A percentile compares a stretch with the other conserved stretches of the same genome.
phyloP scores from a whole-genome alignment of 2,888 invertebrate species.

The Scelioninae gen. 2 region DNA sequence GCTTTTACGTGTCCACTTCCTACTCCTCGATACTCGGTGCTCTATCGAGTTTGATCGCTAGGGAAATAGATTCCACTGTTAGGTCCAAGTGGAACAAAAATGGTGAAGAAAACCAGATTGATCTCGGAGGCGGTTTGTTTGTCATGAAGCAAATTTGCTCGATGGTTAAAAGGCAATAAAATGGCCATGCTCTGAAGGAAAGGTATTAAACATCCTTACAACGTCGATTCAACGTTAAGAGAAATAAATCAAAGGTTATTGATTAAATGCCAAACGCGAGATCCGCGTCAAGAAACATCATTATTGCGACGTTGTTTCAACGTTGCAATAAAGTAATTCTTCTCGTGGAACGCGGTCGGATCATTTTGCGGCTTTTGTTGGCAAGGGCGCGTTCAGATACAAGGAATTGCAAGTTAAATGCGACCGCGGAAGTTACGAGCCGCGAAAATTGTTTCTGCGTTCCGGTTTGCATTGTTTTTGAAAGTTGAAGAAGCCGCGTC shows the following conservation, averaged over 20 bases:
- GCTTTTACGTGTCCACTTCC: slow-evolving; percentile 53
- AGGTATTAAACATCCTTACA: no score
- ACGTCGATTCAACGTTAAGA: no score
- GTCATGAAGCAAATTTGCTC: slow-evolving; percentile 21
- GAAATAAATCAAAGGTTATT: no score
- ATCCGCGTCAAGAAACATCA: not conserved
- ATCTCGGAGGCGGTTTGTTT: slow-evolving; percentile 44
- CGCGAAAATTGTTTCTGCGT: slow-evolving; percentile 22
- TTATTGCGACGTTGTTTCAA: no score
- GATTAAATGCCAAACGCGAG: no score
- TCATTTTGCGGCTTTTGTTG: slow-evolving; percentile 28
- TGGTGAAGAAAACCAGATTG: slow-evolving; percentile 31
- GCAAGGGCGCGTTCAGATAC: slow-evolving; percentile 9
- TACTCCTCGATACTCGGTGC: slow-evolving; percentile 19
- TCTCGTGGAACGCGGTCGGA: no score
- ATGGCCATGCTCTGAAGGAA: no score
- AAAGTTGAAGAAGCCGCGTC: slow-evolving; percentile 18
- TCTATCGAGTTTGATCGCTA: slow-evolving; percentile 51
- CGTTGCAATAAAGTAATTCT: no score
- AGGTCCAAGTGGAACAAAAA: slow-evolving; percentile 39
- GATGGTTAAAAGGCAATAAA: no score
- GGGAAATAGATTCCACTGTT: slow-evolving; percentile 44
- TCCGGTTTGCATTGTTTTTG: slow-evolving; percentile 38
- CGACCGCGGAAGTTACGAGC: slow-evolving; percentile 9
- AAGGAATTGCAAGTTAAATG: slow-evolving; percentile 33